Evolutionary conservation across 1,140 invertebrate genomes (phyloP).

Genomic region (Drosophila lacteicornis): DNA sequence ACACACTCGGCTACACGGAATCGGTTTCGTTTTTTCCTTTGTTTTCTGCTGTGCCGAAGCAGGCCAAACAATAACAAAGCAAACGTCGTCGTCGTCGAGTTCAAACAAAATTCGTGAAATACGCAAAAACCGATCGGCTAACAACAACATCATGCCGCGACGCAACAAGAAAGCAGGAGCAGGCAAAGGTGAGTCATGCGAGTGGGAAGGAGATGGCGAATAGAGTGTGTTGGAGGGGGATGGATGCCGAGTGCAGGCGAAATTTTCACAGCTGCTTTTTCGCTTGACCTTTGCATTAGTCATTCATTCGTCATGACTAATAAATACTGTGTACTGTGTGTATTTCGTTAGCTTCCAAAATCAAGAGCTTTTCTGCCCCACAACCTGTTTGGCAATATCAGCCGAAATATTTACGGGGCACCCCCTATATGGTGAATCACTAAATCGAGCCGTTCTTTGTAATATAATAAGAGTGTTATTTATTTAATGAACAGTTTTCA

Average conservation of each 20-base stretch:
- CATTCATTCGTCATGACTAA: constrained; percentile 36
- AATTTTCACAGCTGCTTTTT: constrained; percentile 32
- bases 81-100: constrained; percentile 41
- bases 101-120: constrained; percentile 60
- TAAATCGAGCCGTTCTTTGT: background rate
- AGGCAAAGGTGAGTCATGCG: constrained; percentile 79
- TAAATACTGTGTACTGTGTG: constrained; percentile 30
- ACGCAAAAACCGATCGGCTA: constrained; percentile 43
- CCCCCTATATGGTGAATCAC: background rate
- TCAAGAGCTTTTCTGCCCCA: constrained; percentile 50
- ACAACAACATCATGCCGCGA: constrained; percentile 73
- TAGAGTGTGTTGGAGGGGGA: constrained; percentile 2
- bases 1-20: constrained; percentile 42
- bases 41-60: constrained; percentile 33
- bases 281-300: constrained; percentile 55
- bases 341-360: constrained; percentile 47
- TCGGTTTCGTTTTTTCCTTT: constrained; percentile 16
- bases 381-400: constrained; percentile 76
- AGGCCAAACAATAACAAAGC: constrained; percentile 39
- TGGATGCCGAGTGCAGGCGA: constrained; percentile 14
- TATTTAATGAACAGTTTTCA: background rate
- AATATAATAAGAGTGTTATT: background rate
- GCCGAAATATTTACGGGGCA: constrained; percentile 44
- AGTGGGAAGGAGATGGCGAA: constrained; percentile 14
- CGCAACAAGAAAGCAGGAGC: constrained; percentile 76